Percentiles rank a stretch among this genome's conserved stretches.
Evolutionary conservation across 2,888 invertebrate species (phyloP).

Genomic region (Brachynemurus nebulosus): DNA sequence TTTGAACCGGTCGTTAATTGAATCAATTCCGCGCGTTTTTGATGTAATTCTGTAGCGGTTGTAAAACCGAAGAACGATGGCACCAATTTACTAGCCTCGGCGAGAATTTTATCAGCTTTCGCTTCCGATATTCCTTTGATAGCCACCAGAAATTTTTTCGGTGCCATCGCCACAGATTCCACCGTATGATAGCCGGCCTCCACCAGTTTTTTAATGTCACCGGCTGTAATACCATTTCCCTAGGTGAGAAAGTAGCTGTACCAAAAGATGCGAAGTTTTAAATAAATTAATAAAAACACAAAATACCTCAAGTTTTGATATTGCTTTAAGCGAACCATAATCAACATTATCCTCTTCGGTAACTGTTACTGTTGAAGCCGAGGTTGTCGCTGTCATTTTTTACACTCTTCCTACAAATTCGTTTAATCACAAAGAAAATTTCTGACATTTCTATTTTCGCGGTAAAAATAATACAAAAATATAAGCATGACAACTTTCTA

Average conservation of each 20-base stretch:
- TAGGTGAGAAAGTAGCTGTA: too few relatives aligned
- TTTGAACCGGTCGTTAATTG: constrained; percentile 90
- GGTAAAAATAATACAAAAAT: too few relatives aligned
- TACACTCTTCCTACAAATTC: too few relatives aligned
- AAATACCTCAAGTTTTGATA: constrained; percentile 57
- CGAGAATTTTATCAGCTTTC: constrained; percentile 88
- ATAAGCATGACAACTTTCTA: too few relatives aligned
- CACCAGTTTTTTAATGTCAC: constrained; percentile 84
- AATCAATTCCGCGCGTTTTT: constrained; percentile 89
- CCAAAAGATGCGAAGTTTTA: not conserved
- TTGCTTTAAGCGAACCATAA: constrained; percentile 52
- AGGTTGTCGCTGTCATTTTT: not conserved
- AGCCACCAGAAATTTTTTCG: constrained; percentile 74
- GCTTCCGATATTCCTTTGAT: constrained; percentile 95
- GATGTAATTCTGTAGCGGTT: constrained; percentile 91
- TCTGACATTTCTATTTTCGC: too few relatives aligned
- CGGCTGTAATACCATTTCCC: constrained; percentile 82
- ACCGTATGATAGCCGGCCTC: constrained; percentile 92
- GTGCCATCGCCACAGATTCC: constrained; percentile 88
- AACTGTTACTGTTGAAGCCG: constrained; percentile 38
- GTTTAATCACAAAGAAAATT: too few relatives aligned
- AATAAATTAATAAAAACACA: constrained; percentile 3
- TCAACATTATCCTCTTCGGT: constrained; percentile 38
- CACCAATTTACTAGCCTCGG: constrained; percentile 83
- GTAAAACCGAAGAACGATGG: constrained; percentile 84